phyloP scores from a whole-genome alignment of 2,888 invertebrate genomes.

The Halictus ligatus region DNA sequence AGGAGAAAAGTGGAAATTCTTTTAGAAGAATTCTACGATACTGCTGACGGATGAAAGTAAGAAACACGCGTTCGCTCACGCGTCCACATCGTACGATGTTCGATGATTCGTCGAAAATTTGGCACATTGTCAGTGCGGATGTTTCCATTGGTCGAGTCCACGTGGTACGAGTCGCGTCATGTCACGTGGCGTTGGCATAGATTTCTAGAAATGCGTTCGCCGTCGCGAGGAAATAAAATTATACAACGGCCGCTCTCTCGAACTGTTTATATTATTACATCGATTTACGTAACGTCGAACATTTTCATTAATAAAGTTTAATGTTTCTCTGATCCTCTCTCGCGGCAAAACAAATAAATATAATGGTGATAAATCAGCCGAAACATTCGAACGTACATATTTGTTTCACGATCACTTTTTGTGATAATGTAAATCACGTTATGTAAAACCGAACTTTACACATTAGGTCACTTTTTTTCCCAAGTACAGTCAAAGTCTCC shows the following conservation, averaged over 20 bases:
- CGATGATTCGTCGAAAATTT: constrained; percentile 57
- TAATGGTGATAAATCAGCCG: neutral
- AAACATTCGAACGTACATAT: neutral
- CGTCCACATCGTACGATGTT: constrained; percentile 35
- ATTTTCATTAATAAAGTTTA: neutral
- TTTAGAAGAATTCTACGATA: neutral
- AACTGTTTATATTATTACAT: neutral
- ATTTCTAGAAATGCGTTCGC: neutral
- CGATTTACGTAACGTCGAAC: neutral
- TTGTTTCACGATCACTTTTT: neutral
- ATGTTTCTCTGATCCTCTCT: neutral
- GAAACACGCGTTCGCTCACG: neutral
- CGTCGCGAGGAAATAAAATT: neutral
- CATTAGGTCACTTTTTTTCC: neutral
- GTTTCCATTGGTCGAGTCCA: constrained; percentile 51
- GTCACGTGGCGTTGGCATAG: constrained; percentile 4
- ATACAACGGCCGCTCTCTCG: neutral
- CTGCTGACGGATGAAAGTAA: neutral
- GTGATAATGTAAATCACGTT: neutral
- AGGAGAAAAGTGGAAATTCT: neutral
- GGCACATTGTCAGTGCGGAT: constrained; percentile 3
- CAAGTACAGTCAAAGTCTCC: neutral
- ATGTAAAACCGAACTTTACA: constrained; percentile 4
- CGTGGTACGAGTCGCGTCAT: constrained; percentile 50
- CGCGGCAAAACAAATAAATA: neutral